A percentile compares a stretch with the other conserved stretches of the same genome.
Evolutionary conservation across 2,797 vertebrate genomes (phyloP).

Genomic region (Hydrocynus forskahlii): DNA sequence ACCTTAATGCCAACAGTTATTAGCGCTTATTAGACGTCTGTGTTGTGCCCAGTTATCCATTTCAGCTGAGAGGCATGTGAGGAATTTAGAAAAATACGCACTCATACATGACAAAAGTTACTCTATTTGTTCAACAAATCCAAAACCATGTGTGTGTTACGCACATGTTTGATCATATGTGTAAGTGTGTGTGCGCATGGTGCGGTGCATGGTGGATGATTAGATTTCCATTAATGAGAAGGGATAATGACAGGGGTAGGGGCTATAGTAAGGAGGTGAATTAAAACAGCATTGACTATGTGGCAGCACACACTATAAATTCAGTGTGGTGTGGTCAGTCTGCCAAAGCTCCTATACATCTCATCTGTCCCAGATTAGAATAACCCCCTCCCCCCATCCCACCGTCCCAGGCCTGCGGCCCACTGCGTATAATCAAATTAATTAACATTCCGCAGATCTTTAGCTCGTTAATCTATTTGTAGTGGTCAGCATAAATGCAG

Average conservation of each 20-base stretch:
- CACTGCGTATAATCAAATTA: conserved; percentile 81
- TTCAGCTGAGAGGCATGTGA: too few relatives aligned
- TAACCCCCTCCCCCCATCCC: conserved; percentile 63
- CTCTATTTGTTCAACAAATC: conserved; percentile 54
- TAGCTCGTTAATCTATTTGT: conserved; percentile 76
- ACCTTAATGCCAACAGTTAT: too few relatives aligned
- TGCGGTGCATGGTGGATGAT: conserved; percentile 54
- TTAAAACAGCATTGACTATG: conserved; percentile 88
- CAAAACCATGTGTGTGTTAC: conserved; percentile 46
- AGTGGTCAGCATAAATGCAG: conserved; percentile 71
- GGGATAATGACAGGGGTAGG: conserved; percentile 63
- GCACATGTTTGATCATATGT: conserved; percentile 35
- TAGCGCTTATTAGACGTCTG: too few relatives aligned
- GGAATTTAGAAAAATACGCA: conserved; percentile 37
- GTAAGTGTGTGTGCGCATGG: conserved; percentile 24
- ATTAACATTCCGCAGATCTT: conserved; percentile 81
- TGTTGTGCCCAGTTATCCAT: too few relatives aligned
- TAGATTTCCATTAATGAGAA: conserved; percentile 66
- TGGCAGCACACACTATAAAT: conserved; percentile 85
- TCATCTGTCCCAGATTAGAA: conserved; percentile 68
- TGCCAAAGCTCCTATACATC: conserved; percentile 79
- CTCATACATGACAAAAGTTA: conserved; percentile 44
- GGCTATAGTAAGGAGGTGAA: conserved; percentile 73
- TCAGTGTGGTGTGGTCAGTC: conserved; percentile 70
- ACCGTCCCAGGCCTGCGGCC: conserved; percentile 57